These are phyloP conservation scores for Anticlea derivata DNA, from an alignment of 2,888 invertebrate genomes.

Conservation along the genomic window DNA sequence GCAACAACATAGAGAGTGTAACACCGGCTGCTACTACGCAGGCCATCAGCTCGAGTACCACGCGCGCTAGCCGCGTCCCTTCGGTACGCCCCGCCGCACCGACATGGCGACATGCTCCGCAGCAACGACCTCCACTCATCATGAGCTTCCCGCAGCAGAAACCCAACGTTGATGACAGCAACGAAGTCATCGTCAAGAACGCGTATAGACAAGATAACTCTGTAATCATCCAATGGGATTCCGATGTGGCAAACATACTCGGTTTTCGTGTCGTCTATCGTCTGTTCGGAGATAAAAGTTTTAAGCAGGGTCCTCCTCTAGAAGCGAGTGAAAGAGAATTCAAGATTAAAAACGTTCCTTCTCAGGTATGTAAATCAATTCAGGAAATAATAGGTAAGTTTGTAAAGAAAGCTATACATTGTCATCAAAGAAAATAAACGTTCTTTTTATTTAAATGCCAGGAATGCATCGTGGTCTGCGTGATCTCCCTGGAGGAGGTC, in stretches of 20 bases:
- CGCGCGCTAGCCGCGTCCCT: constrained; percentile 57
- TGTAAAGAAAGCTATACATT: too few relatives aligned
- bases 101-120: constrained; percentile 76
- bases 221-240: constrained; percentile 96
- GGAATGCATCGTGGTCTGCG: constrained; percentile 97
- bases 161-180: constrained; percentile 86
- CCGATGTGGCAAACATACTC: constrained; percentile 93
- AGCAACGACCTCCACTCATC: constrained; percentile 88
- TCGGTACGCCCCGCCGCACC: constrained; percentile 70
- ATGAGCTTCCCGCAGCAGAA: constrained; percentile 88
- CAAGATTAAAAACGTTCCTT: constrained; percentile 95
- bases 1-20: constrained; percentile 49
- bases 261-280: constrained; percentile 95
- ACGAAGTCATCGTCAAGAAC: constrained; percentile 93
- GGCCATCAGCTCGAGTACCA: constrained; percentile 58
- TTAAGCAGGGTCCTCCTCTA: constrained; percentile 94
- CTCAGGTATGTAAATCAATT: constrained; percentile 83
- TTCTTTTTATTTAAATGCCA: constrained; percentile 55
- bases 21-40: constrained; percentile 44
- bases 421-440: neutral
- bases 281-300: constrained; percentile 94
- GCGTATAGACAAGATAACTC: constrained; percentile 93
- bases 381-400: too few relatives aligned
- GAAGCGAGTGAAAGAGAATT: constrained; percentile 96
- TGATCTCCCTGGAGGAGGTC: constrained; percentile 94